Evolutionary conservation across 2,113 vertebrate species (phyloP).

Genomic region (Dolichallabes microphthalmus): DNA sequence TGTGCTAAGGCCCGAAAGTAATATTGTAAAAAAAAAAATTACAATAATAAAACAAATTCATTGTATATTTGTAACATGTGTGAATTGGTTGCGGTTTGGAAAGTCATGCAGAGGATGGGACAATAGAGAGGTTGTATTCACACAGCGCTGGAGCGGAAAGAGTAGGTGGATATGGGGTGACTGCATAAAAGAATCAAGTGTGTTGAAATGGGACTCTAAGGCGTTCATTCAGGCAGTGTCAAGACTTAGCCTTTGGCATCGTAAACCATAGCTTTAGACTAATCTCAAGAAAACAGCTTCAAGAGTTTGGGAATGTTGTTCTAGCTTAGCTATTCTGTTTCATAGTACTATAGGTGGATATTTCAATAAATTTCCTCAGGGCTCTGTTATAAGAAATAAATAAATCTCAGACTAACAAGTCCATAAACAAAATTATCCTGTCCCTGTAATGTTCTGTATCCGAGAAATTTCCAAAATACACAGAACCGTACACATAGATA

Average conservation of each 20-base stretch:
- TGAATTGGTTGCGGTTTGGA: slow-evolving; percentile 30
- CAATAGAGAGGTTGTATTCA: slow-evolving; percentile 37
- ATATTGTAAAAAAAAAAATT: background rate
- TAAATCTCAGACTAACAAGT: background rate
- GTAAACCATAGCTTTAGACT: slow-evolving; percentile 23
- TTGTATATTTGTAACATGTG: slow-evolving; percentile 12
- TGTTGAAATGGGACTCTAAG: slow-evolving; percentile 29
- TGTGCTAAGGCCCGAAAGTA: background rate
- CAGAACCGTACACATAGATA: background rate
- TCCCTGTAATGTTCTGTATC: background rate
- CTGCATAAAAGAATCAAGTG: slow-evolving; percentile 38
- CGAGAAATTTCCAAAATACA: background rate
- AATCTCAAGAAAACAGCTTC: slow-evolving; percentile 18
- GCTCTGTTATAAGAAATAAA: background rate
- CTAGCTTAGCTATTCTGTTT: background rate
- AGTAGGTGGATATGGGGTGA: slow-evolving; percentile 35
- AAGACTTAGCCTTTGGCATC: slow-evolving; percentile 27
- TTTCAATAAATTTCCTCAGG: background rate
- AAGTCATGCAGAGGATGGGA: slow-evolving; percentile 16
- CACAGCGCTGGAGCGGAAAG: slow-evolving; percentile 28
- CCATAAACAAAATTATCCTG: background rate
- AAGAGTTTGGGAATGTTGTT: slow-evolving; percentile 22
- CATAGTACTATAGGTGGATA: background rate
- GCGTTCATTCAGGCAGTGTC: slow-evolving; percentile 15
- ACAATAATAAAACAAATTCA: background rate